Percentiles rank a stretch among this genome's conserved stretches.
phyloP scores from a whole-genome alignment of 2,888 invertebrate genomes.

The Ophion ellenae region DNA sequence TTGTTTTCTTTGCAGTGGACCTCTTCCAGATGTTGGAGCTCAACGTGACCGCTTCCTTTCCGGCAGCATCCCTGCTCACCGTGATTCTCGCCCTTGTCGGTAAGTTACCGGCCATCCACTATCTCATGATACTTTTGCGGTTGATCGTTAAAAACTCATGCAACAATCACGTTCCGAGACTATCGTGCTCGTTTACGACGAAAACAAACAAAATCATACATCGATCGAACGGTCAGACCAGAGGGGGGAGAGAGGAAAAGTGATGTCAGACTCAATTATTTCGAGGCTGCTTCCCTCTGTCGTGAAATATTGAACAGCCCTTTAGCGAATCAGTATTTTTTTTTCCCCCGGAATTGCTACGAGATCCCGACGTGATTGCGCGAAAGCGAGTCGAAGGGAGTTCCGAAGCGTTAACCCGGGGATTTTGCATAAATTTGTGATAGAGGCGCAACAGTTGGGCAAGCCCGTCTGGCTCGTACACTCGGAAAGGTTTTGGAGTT shows the following conservation, averaged over 20 bases:
- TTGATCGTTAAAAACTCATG: too few species aligned
- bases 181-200: too few species aligned
- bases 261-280: not conserved
- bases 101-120: slow-evolving; percentile 85
- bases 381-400: slow-evolving; percentile 26
- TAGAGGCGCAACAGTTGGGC: slow-evolving; percentile 81
- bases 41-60: slow-evolving; percentile 96
- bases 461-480: slow-evolving; percentile 55
- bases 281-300: not conserved
- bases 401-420: slow-evolving; percentile 73
- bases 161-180: too few species aligned
- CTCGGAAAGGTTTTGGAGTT: slow-evolving; percentile 69
- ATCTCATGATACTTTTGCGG: too few species aligned
- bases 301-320: not conserved
- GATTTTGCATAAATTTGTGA: slow-evolving; percentile 80
- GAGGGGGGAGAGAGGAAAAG: not conserved
- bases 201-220: too few species aligned
- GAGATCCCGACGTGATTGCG: slow-evolving; percentile 1
- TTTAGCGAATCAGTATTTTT: not conserved
- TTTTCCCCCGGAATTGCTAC: not conserved
- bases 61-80: slow-evolving; percentile 97
- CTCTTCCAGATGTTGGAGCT: slow-evolving; percentile 99
- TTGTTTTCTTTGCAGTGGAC: slow-evolving; percentile 91
- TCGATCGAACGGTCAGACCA: not conserved
- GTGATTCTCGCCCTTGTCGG: slow-evolving; percentile 99